phyloP scores from a whole-genome alignment of 2,113 vertebrate species.

The Pomatorhinus ruficollis region DNA sequence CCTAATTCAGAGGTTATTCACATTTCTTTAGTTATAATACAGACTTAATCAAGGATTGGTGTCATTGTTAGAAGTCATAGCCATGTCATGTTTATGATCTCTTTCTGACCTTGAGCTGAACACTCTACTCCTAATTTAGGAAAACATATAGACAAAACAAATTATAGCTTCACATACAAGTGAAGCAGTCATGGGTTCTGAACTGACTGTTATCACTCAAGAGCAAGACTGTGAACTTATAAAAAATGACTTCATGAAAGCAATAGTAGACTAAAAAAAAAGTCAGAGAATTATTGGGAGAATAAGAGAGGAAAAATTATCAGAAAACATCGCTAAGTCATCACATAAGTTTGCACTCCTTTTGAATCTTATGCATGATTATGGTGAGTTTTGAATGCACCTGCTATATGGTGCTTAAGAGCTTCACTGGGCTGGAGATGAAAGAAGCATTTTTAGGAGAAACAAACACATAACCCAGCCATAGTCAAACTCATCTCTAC shows the following conservation, averaged over 20 bases:
- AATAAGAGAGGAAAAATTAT: background rate
- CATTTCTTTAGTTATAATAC: background rate
- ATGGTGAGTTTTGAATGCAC: background rate
- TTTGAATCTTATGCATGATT: background rate
- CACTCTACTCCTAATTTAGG: background rate
- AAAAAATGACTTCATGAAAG: background rate
- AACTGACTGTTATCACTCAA: background rate
- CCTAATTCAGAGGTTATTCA: background rate
- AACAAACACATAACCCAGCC: background rate
- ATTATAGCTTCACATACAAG: background rate
- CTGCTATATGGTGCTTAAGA: background rate
- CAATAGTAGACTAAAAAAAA: background rate
- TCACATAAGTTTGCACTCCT: accelerated
- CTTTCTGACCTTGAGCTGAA: background rate
- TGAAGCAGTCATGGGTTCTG: background rate
- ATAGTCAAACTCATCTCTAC: background rate
- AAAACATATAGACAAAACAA: background rate
- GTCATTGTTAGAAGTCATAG: background rate
- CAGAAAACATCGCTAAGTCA: accelerated
- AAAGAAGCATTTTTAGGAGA: background rate
- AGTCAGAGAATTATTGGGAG: background rate
- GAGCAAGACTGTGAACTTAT: background rate
- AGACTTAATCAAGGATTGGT: background rate
- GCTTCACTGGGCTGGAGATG: background rate
- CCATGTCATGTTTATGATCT: background rate